Conservation (phyloP, 2,113 vertebrate genomes). For the Eubucco bourcierii region DNA sequence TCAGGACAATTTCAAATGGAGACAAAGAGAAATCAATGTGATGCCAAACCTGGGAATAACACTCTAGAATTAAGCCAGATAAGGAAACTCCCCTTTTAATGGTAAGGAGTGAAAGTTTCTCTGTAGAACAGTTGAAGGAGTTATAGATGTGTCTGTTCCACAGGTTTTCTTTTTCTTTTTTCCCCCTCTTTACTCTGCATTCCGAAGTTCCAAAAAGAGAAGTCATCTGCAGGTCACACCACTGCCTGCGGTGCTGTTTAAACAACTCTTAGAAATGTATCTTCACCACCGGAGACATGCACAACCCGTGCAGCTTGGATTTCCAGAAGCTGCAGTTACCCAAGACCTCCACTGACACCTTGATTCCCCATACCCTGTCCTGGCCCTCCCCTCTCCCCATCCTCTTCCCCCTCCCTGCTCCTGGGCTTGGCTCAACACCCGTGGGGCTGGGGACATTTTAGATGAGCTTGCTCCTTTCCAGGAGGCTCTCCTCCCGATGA, state of each 20-base stretch:
- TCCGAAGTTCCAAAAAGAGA: constrained; percentile 60
- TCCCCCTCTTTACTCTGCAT: constrained; percentile 58
- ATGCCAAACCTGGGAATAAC: neutral
- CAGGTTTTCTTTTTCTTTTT: neutral
- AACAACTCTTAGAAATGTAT: constrained; percentile 33
- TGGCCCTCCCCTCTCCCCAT: neutral
- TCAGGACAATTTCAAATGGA: neutral
- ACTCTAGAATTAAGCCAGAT: neutral
- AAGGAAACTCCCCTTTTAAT: neutral
- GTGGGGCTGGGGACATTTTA: constrained; percentile 27
- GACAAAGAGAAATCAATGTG: neutral
- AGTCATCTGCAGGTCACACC: constrained; percentile 76
- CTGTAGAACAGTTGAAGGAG: neutral
- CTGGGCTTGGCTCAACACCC: neutral
- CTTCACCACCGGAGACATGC: constrained; percentile 24
- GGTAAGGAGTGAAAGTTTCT: neutral
- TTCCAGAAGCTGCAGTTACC: neutral
- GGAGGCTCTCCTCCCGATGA: neutral
- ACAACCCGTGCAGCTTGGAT: constrained; percentile 15
- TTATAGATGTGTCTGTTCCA: constrained; percentile 26
- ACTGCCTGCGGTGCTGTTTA: constrained; percentile 69
- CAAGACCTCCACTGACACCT: neutral
- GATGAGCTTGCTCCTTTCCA: constrained; percentile 31
- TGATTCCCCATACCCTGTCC: too few relatives aligned
- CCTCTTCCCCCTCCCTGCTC: neutral